phyloP scores from a whole-genome alignment of 64 coral and sea anemone species.

The Stylophora pistillata region DNA sequence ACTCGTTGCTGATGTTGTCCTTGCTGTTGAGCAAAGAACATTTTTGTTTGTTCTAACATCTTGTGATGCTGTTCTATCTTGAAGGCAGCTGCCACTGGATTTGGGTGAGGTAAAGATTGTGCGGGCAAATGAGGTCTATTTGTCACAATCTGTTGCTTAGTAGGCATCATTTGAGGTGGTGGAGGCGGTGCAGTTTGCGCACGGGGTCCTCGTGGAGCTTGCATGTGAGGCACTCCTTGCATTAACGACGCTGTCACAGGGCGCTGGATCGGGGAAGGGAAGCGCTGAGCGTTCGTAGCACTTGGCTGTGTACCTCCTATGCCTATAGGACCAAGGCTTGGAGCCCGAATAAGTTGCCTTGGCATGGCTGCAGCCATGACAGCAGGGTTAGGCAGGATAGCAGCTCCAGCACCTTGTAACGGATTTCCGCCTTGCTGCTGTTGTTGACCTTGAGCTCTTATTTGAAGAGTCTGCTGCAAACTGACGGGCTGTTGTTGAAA shows the following conservation, averaged over 20 bases:
- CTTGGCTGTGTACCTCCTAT: slow-evolving; percentile 35
- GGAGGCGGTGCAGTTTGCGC: slow-evolving; percentile 32
- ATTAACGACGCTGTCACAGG: slow-evolving; percentile 62
- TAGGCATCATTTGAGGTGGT: slow-evolving; percentile 30
- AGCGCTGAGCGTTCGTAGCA: slow-evolving; percentile 53
- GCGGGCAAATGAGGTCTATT: slow-evolving; percentile 27
- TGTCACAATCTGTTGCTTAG: slow-evolving; percentile 41
- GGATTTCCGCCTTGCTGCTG: slow-evolving; percentile 67
- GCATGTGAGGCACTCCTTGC: slow-evolving; percentile 61
- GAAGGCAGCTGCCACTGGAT: slow-evolving; percentile 42
- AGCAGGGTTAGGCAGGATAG: slow-evolving; percentile 30
- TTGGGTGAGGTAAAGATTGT: slow-evolving; percentile 15
- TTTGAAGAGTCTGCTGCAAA: slow-evolving; percentile 62
- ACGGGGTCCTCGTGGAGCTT: slow-evolving; percentile 26
- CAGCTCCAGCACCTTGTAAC: slow-evolving; percentile 19
- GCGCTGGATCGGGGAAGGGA: slow-evolving; percentile 83
- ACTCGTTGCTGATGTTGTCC: slow-evolving; percentile 20
- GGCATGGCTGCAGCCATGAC: slow-evolving; percentile 37
- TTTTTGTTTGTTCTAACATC: slow-evolving; percentile 84
- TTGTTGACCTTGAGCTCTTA: slow-evolving; percentile 54
- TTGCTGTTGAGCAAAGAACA: slow-evolving; percentile 72
- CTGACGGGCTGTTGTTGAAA: slow-evolving; percentile 86
- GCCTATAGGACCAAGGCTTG: slow-evolving; percentile 52
- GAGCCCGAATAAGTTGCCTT: slow-evolving; percentile 49
- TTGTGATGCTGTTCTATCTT: slow-evolving; percentile 86